Base-by-base conservation (phyloP, 1,140 invertebrate species). In the Brachionus rotundiformis region DNA sequence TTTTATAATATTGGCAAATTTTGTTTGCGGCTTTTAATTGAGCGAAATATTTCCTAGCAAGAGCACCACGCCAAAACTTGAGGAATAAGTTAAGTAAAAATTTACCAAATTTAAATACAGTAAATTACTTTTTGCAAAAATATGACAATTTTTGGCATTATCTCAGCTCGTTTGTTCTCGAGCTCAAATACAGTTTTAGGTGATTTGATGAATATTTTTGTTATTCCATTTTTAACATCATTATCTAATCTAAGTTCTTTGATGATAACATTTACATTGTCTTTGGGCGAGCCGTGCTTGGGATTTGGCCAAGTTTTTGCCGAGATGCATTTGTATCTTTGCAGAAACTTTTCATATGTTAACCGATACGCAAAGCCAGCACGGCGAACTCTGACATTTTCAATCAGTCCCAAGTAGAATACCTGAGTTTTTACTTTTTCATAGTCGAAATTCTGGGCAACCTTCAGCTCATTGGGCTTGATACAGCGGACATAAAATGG, bases 401-500 rank as follows among this genome's bases (percentile, higher is more conserved):
- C 95, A 33, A 97, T 89, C 2, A 97, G 89, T 2, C 95, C 94
- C 19, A 97, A 89, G 87, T 98, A 97, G 84, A 85, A 83, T 33
- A 88, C 87, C 89, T 98, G 95, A 90, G 97, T 95, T 82, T 91
- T 89, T 1, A 96, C 93, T 85, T 94, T 92, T 89, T 83, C 86
- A 25, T 88, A 85, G 85, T 96, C 92, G 88, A 95, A 94, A 31
- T 91, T 87, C 77, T 90, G 90, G 0, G 95, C 92, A 63, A 93
- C 93, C 89, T 98, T 97, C 7, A 93, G 90, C 84, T 96, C 94
- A 86, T 98, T 98, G 10, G 95, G 95, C 86, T 98, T 98, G 83
- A 96, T 84, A 85, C 95, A 97, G 59, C 95, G 91, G n/a, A 98
- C 94, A 89, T 98, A 98, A 88, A 95, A 96, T 1, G 96, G 95